Evolutionary conservation across 2,797 vertebrate genomes (phyloP).

Genomic region (Borostomias antarcticus): DNA sequence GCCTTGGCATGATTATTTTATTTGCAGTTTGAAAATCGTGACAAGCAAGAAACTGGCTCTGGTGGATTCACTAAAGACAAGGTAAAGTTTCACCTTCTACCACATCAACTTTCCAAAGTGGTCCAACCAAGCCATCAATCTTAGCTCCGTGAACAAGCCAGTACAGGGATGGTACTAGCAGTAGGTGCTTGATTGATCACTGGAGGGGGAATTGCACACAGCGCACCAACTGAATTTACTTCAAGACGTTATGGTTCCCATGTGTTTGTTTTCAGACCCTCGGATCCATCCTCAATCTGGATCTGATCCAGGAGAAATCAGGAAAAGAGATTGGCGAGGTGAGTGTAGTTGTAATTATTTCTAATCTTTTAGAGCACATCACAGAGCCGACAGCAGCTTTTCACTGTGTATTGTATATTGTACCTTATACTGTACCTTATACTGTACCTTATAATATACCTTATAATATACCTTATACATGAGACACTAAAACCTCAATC

Average conservation of each 20-base stretch:
- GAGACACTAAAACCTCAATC: no score
- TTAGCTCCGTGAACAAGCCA: no score
- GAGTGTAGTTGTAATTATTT: conserved; percentile 33
- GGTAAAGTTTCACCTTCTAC: conserved; percentile 52
- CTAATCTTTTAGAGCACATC: no score
- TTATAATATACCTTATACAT: no score
- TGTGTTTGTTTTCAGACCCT: conserved; percentile 75
- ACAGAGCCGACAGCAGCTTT: no score
- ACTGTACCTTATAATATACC: no score
- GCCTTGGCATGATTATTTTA: neutral
- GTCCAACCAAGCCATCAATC: no score
- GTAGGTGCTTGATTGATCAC: no score
- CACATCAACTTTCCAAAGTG: neutral
- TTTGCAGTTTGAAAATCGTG: conserved; percentile 74
- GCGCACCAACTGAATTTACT: no score
- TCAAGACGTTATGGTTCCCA: neutral
- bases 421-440: no score
- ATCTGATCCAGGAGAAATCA: conserved; percentile 86
- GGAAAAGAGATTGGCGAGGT: conserved; percentile 89
- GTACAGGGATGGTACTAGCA: neutral
- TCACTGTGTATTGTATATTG: neutral
- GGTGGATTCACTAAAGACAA: conserved; percentile 88
- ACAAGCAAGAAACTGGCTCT: conserved; percentile 57
- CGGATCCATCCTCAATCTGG: conserved; percentile 88
- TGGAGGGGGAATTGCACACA: no score